Percentiles rank a stretch among this genome's conserved stretches.
Conservation (phyloP, 2,113 vertebrate genomes). For the Heterotilapia buettikoferi region DNA sequence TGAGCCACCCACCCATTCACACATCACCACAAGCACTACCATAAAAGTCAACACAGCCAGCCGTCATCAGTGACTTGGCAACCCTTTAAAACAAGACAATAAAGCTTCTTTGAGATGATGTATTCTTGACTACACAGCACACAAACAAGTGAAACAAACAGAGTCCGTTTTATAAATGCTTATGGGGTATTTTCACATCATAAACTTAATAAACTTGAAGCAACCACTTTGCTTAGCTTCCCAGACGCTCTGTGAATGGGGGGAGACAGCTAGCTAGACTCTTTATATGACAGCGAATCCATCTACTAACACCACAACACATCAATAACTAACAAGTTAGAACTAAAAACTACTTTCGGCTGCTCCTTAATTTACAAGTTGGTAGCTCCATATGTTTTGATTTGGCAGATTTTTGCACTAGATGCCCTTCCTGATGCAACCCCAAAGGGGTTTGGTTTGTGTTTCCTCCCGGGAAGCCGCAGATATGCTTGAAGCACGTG, state of each 20-base stretch:
- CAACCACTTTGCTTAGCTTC: neutral
- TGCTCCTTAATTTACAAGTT: neutral
- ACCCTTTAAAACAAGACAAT: conserved; percentile 4
- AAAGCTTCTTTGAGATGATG: neutral
- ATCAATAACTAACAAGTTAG: neutral
- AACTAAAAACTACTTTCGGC: neutral
- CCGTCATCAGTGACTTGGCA: conserved; percentile 37
- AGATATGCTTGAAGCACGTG: neutral
- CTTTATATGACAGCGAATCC: neutral
- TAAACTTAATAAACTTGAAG: neutral
- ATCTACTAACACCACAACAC: neutral
- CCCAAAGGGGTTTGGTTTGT: neutral
- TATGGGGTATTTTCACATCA: neutral
- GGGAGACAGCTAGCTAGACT: neutral
- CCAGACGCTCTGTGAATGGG: neutral
- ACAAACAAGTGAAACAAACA: neutral
- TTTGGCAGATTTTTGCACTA: neutral
- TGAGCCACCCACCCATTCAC: conserved; percentile 19
- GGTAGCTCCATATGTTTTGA: neutral
- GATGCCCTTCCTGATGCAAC: neutral
- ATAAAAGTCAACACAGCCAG: conserved; percentile 40
- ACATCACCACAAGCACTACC: neutral
- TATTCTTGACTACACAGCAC: neutral
- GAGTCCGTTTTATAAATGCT: neutral
- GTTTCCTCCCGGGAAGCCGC: neutral